These are phyloP conservation scores for Sigmodon hispidus DNA, from an alignment of 2,113 vertebrate genomes.

Conservation along the genomic window DNA sequence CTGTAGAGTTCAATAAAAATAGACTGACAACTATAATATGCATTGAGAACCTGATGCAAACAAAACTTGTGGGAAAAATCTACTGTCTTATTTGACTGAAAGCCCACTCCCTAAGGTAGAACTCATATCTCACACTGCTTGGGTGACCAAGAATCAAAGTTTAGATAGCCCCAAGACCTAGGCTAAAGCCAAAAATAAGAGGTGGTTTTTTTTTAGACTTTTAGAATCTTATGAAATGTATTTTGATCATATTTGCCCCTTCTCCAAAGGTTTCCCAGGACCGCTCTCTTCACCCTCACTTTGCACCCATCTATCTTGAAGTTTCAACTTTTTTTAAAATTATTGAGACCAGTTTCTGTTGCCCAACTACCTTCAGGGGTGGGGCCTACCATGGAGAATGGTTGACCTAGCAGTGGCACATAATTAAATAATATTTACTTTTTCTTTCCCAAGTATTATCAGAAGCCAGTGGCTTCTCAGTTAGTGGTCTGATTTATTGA, in stretches of 20 bases:
- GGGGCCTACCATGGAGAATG: background rate
- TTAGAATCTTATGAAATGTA: background rate
- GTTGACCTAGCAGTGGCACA: background rate
- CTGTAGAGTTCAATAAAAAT: background rate
- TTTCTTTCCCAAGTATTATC: background rate
- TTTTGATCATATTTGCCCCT: background rate
- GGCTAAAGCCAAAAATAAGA: background rate
- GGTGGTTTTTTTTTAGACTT: background rate
- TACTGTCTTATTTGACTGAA: background rate
- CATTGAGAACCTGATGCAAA: background rate
- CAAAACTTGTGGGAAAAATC: background rate
- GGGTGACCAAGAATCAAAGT: background rate
- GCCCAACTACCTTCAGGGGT: background rate
- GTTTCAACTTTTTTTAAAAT: background rate
- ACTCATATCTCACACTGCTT: background rate
- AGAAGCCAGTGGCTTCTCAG: background rate
- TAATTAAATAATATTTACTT: background rate
- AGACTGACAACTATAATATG: background rate
- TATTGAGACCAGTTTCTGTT: background rate
- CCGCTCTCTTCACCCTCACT: background rate
- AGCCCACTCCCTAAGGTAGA: background rate
- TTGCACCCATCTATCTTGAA: background rate
- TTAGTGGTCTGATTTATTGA: background rate
- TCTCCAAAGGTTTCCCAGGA: background rate
- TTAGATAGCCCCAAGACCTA: background rate